These are phyloP conservation scores for Emydoidea blandingii DNA, from an alignment of 2,797 vertebrate genomes.

Conservation along the genomic window DNA sequence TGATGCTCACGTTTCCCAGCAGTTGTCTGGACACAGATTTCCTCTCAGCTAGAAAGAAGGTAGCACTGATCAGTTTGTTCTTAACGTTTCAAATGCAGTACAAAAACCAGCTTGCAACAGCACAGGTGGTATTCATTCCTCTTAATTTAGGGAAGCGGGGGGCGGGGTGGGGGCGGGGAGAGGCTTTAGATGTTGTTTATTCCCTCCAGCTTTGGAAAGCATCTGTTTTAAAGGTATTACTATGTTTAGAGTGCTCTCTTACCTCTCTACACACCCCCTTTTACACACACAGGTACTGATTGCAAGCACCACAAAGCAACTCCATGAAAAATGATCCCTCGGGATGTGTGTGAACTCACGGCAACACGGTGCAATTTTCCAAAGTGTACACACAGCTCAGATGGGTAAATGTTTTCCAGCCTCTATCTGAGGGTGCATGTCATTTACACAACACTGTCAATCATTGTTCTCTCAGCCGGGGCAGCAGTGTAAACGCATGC, in stretches of 20 bases:
- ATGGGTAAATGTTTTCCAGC: slow-evolving; percentile 75
- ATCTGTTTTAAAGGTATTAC: accelerated
- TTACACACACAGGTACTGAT: slow-evolving; percentile 6
- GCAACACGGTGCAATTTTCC: slow-evolving; percentile 62
- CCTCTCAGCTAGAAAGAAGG: background rate
- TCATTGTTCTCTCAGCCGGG: slow-evolving; percentile 65
- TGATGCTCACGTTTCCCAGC: background rate
- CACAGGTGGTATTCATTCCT: background rate
- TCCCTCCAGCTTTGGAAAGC: background rate
- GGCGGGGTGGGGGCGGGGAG: too few relatives aligned
- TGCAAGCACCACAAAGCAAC: slow-evolving; percentile 30
- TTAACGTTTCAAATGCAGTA: background rate
- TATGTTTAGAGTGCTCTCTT: background rate
- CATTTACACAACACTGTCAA: slow-evolving; percentile 77
- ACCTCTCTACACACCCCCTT: background rate
- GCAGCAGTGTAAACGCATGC: slow-evolving; percentile 65
- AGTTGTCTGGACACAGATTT: background rate
- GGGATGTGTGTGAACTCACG: slow-evolving; percentile 31
- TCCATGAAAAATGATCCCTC: slow-evolving; percentile 21
- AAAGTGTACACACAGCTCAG: slow-evolving; percentile 62
- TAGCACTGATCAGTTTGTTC: background rate
- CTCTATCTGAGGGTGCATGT: slow-evolving; percentile 40
- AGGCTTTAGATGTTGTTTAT: background rate
- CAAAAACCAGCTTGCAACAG: background rate
- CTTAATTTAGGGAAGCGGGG: background rate